Evolutionary conservation across 92 coral and sea anemone species (phyloP).

Genomic region (Anthopleura xanthogrammica): DNA sequence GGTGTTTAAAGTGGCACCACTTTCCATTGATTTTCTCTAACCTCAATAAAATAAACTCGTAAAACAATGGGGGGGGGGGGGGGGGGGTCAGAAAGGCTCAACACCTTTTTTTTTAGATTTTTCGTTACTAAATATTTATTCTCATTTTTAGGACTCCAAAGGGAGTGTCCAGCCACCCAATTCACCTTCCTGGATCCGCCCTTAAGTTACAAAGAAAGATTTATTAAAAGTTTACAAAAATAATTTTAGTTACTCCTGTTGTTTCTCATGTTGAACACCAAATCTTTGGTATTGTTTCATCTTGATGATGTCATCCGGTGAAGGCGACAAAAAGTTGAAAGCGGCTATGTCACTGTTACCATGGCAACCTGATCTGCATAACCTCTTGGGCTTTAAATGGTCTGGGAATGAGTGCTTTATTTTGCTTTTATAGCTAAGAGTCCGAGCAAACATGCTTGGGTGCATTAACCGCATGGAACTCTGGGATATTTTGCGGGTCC

Average conservation of each 20-base stretch:
- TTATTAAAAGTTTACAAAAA: not conserved
- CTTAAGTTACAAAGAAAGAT: too few species aligned
- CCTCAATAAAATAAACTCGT: too few species aligned
- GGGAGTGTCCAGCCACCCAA: too few species aligned
- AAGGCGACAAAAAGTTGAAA: slow-evolving; percentile 73
- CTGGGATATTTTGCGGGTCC: slow-evolving; percentile 10
- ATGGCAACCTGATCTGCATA: slow-evolving; percentile 17
- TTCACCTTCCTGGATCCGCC: too few species aligned
- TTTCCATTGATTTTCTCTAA: too few species aligned
- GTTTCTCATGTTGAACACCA: slow-evolving; percentile 28
- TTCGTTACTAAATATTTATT: too few species aligned
- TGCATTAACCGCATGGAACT: slow-evolving; percentile 23
- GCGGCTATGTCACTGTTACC: slow-evolving; percentile 34
- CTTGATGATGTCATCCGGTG: slow-evolving; percentile 86
- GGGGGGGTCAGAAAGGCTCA: too few species aligned
- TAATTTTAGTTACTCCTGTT: not conserved
- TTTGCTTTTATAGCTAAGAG: slow-evolving; percentile 45
- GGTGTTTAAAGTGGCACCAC: too few species aligned
- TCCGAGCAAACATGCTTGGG: slow-evolving; percentile 66
- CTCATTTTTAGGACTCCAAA: too few species aligned
- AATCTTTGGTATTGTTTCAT: slow-evolving; percentile 71
- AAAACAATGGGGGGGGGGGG: too few species aligned
- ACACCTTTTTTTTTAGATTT: too few species aligned
- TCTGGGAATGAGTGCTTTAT: not conserved
- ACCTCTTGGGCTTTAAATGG: not conserved